Evolutionary conservation across 2,888 invertebrate species (phyloP), one percentile per base, ranked within the genome.

Genomic region (Acheta domesticus): DNA sequence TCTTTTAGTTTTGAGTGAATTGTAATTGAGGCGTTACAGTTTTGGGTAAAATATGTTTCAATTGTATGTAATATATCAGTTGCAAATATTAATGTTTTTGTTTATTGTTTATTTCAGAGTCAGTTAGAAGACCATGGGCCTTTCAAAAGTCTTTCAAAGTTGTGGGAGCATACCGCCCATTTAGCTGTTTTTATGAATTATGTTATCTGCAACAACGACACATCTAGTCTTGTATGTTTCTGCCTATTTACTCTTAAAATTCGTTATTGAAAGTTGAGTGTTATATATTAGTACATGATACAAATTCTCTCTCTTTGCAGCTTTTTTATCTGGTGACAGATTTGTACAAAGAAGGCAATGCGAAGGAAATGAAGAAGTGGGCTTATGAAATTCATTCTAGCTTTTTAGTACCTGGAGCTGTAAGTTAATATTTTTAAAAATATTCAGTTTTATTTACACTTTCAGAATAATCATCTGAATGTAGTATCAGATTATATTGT

Each of bases 331-430:
- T 98, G 83, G 92, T 99, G 85, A 96, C 98, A 82, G 96, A 97
- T 86, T 90, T 94, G 79, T 98, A 95, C 88, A 95, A 95, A 85
- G 91, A 93, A 84, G 96, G 95, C 78, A 93, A 92, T 83, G 89
- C 92, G 79, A 94, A 95, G 88, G 97, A 99, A 85, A 94, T 98
- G 91, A 92, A 96, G 80, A 96, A 97, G 86, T 99, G 99, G 98
- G 98, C 98, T 5, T 99, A 98, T 89, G 99, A 99, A 90, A 97
- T 99, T 85, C 97, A 97, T 88, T 98, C 98, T 83, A 96, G 96
- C 85, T 98, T 98, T 89, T 89, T 97, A 81, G 94, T 96, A 85
- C 97, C 96, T 81, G 92, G 93, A 85, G 96, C 96, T 84, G 94
- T 94, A 86, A 90, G 91, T 90, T 23, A 84, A 81, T 75, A 36